A percentile compares a stretch with the other conserved stretches of the same genome.
Evolutionary conservation across 2,797 vertebrate species (phyloP).

Genomic region (Eulemur coronatus): DNA sequence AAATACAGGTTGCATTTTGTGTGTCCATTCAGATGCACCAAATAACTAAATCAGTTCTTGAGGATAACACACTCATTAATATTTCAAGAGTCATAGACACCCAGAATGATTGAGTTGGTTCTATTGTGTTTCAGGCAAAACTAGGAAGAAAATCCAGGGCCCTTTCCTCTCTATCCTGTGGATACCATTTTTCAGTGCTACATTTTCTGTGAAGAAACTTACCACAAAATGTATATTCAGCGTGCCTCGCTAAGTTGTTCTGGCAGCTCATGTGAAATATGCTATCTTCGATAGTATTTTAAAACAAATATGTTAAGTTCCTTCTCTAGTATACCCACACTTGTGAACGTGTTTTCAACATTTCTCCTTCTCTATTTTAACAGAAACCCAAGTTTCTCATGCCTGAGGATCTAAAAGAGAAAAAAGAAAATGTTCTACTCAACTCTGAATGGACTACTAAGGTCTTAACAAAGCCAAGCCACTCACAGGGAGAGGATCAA

Average conservation of each 20-base stretch:
- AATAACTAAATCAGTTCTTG: not conserved
- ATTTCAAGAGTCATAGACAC: not conserved
- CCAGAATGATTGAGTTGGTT: not conserved
- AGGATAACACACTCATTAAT: not conserved
- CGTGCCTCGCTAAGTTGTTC: constrained; percentile 6
- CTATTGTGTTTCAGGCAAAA: not conserved
- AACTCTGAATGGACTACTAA: not conserved
- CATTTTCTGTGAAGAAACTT: not conserved
- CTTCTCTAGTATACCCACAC: not conserved
- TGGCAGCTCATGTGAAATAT: not conserved
- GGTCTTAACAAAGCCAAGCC: not conserved
- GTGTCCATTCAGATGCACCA: not conserved
- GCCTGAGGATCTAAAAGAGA: not conserved
- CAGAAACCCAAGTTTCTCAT: constrained; percentile 74
- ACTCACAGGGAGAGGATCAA: not conserved
- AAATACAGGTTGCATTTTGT: not conserved
- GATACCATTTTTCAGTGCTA: not conserved
- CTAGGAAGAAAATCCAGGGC: not conserved
- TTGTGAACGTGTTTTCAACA: constrained; percentile 56
- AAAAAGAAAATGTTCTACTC: constrained; percentile 50
- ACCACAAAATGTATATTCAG: not conserved
- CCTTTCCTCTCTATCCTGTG: not conserved
- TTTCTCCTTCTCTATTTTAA: constrained; percentile 74
- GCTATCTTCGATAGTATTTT: not conserved
- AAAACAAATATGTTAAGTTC: constrained; percentile 50